Evolutionary conservation across 2,797 vertebrate species (phyloP).

Genomic region (Eulemur rubriventer): DNA sequence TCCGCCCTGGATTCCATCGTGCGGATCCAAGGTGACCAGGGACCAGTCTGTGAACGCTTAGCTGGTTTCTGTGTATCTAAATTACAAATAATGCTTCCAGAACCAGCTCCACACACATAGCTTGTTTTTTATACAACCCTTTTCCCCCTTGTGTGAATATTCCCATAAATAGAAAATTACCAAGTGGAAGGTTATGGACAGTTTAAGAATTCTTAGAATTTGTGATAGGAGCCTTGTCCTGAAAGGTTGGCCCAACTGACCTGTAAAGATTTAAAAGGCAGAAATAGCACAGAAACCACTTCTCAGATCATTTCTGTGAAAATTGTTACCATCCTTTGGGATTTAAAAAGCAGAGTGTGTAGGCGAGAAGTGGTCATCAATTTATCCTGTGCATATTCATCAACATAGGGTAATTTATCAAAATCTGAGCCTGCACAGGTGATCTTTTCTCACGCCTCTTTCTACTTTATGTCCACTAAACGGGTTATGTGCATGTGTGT

Average conservation of each 20-base stretch:
- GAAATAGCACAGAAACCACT: not conserved
- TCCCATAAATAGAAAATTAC: not conserved
- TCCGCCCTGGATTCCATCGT: accelerated
- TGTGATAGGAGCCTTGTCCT: not conserved
- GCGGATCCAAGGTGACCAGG: accelerated
- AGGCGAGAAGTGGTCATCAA: accelerated
- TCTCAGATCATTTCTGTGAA: not conserved
- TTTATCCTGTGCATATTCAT: not conserved
- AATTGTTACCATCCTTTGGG: not conserved
- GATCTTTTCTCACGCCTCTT: not conserved
- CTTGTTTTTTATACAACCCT: too few relatives aligned
- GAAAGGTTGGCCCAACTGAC: not conserved
- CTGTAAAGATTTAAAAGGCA: not conserved
- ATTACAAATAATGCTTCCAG: not conserved
- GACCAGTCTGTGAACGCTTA: accelerated
- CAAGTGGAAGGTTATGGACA: not conserved
- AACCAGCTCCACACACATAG: not conserved
- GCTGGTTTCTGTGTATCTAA: not conserved
- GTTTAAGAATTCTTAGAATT: not conserved
- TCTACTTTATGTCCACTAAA: not conserved
- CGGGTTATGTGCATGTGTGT: not conserved
- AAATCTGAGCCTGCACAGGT: not conserved
- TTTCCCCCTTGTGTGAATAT: not conserved
- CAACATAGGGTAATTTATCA: not conserved
- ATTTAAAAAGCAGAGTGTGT: not conserved